These are phyloP conservation scores for Nesometra sesokonis DNA, from an alignment of 35 echinoderm and acorn worm species.

Conservation along the genomic window DNA sequence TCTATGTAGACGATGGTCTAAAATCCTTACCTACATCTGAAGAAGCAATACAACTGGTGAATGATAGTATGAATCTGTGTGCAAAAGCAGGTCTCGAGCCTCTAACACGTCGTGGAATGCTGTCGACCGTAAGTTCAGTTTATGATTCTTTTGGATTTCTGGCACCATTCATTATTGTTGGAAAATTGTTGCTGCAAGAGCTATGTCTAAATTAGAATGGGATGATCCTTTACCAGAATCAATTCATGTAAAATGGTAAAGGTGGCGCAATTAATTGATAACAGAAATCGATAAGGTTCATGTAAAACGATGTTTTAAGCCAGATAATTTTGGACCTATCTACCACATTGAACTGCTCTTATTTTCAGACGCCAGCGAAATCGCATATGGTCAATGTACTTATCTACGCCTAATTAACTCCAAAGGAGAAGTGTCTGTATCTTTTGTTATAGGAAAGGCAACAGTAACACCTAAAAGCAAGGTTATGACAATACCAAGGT, in stretches of 20 bases:
- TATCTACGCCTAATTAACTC: neutral
- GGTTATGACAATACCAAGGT: neutral
- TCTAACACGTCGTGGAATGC: constrained; percentile 14
- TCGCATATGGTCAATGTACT: neutral
- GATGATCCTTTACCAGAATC: neutral
- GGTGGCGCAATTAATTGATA: neutral
- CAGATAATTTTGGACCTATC: neutral
- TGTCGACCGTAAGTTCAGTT: constrained; percentile 30
- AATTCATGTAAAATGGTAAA: neutral
- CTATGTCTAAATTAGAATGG: neutral
- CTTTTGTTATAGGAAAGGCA: neutral
- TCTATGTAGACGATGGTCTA: constrained; percentile 43
- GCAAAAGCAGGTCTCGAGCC: constrained; percentile 1
- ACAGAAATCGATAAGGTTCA: neutral
- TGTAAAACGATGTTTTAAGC: neutral
- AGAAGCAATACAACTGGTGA: constrained; percentile 4
- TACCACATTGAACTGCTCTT: neutral
- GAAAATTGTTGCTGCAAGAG: neutral
- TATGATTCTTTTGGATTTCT: constrained; percentile 35
- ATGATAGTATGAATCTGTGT: neutral
- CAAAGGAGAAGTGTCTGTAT: neutral
- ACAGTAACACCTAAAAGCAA: neutral
- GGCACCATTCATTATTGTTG: neutral
- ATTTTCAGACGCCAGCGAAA: neutral
- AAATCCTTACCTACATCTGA: neutral